phyloP scores from a whole-genome alignment of 64 coral and sea anemone species.

The Montipora foliosa region DNA sequence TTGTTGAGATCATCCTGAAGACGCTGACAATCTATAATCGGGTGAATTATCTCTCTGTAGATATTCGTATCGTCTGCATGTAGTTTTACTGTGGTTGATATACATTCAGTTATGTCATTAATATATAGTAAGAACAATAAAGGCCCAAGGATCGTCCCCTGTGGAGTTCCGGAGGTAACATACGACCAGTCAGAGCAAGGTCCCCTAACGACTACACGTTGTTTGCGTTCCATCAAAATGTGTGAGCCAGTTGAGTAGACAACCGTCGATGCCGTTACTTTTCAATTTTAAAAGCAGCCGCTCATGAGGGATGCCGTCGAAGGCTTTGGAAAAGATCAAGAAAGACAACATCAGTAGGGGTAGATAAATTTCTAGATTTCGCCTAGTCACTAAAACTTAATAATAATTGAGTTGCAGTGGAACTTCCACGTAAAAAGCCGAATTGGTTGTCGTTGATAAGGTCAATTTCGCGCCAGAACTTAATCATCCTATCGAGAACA shows the following conservation, averaged over 20 bases:
- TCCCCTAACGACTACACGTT: conserved; percentile 33
- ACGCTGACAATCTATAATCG: conserved; percentile 10
- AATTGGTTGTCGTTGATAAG: conserved; percentile 25
- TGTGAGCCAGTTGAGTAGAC: conserved; percentile 16
- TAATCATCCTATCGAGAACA: conserved; percentile 44
- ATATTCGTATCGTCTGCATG: conserved; percentile 38
- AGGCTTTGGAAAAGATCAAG: conserved; percentile 23
- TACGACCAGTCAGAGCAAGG: conserved; percentile 6
- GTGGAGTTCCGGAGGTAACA: conserved; percentile 12
- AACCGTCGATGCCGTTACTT: conserved; percentile 28
- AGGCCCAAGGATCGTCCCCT: conserved; percentile 8
- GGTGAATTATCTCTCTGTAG: conserved; percentile 9
- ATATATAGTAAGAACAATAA: conserved; percentile 26
- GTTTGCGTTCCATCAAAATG: conserved; percentile 21
- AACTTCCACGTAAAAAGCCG: conserved; percentile 3
- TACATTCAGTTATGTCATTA: conserved; percentile 40
- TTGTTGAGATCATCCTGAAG: conserved; percentile 33
- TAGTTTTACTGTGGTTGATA: conserved; percentile 44
- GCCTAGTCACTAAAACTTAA: neutral
- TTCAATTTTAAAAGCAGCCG: conserved; percentile 44
- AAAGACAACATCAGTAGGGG: conserved; percentile 9
- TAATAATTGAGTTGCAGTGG: conserved; percentile 32
- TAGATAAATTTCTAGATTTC: neutral
- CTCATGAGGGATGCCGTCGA: conserved; percentile 38
- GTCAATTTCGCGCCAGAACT: neutral